Evolutionary conservation across 2,888 invertebrate genomes (phyloP).

Genomic region (Scaptomyza flava): DNA sequence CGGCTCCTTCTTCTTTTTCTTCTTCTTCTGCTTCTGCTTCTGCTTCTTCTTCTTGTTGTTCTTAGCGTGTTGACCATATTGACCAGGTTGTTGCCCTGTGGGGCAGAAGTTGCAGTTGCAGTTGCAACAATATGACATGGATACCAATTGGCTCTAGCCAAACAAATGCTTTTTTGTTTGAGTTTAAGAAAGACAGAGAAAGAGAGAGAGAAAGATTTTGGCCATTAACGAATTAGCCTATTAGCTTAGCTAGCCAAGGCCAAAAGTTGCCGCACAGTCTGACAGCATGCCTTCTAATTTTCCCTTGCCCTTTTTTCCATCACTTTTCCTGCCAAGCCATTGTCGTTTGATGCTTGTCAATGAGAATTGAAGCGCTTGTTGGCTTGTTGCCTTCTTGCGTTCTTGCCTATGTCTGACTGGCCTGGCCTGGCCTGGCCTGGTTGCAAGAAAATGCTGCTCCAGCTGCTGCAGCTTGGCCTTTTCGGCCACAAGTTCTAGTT

Average conservation of each 20-base stretch:
- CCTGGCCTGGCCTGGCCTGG: conserved; percentile 8
- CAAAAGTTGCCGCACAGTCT: conserved; percentile 19
- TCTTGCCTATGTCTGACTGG: conserved; percentile 9
- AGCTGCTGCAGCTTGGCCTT: conserved; percentile 50
- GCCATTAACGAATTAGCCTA: conserved; percentile 39
- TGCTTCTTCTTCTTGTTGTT: conserved; percentile 13
- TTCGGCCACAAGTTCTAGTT: conserved; percentile 53
- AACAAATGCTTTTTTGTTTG: conserved; percentile 22
- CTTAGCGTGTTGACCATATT: conserved; percentile 33
- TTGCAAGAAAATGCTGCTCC: conserved; percentile 31
- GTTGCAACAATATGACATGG: conserved; percentile 14
- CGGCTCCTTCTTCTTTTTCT: conserved; percentile 14
- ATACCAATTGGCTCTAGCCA: conserved; percentile 1
- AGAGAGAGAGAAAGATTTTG: not conserved
- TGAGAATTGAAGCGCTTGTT: conserved; percentile 45
- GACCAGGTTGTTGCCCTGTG: conserved; percentile 41
- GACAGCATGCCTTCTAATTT: conserved; percentile 2
- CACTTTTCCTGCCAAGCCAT: conserved; percentile 9
- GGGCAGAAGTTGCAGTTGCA: not conserved
- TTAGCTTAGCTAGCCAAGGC: conserved; percentile 21
- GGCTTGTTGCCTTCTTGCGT: conserved; percentile 9
- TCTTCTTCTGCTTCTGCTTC: not conserved
- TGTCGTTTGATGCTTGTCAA: conserved; percentile 46
- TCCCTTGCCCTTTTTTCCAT: not conserved
- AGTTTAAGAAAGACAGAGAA: not conserved